Evolutionary conservation across 2,113 vertebrate genomes (phyloP), one percentile per base, ranked within the genome.

Genomic region (Festucalex cinctus): DNA sequence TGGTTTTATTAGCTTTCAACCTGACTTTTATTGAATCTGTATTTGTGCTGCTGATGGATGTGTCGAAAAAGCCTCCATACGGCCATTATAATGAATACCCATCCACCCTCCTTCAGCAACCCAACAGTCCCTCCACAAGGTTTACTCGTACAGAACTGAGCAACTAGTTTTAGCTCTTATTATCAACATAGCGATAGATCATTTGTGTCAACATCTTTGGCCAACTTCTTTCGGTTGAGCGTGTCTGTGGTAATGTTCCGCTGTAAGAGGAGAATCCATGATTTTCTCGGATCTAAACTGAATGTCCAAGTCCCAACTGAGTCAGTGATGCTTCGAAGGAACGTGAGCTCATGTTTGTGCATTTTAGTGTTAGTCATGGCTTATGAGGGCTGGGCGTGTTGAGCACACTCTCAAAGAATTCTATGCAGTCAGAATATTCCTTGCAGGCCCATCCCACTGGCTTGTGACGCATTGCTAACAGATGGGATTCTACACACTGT

Each of bases 131-230:
- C 57, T 74, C 28, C 35, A 65, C 46, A 24, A 56, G 32, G 49
- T 37, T 80, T 82, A 66, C 68, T 88, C 76, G 71, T 79, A 86
- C 76, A 62, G 68, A 90, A 87, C 51, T 63, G 84, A 79, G 69
- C 48, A 68, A 76, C 75, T 80, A 66, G 76, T 71, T 86, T 84
- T 79, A 83, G 87, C 85, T 85, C 57, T 65, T 49, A 88, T 87
- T 83, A 84, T 73, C 79, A 83, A 69, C 84, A 76, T 76, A 88
- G 69, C 70, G 76, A 85, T 90, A 72, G 76, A 85, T 90, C 80
- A 84, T 86, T 80, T 74, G 69, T 28, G 63, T 79, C 79, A 76
- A 74, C 85, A 75, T 82, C 81, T 84, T 76, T 83, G 83, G 81
- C 82, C 75, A 60, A 68, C 74, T 68, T 86, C 79, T 83, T 80